A percentile compares a stretch with the other conserved stretches of the same genome.
Evolutionary conservation across 2,888 invertebrate genomes (phyloP).

Genomic region (Drosophila mettleri): DNA sequence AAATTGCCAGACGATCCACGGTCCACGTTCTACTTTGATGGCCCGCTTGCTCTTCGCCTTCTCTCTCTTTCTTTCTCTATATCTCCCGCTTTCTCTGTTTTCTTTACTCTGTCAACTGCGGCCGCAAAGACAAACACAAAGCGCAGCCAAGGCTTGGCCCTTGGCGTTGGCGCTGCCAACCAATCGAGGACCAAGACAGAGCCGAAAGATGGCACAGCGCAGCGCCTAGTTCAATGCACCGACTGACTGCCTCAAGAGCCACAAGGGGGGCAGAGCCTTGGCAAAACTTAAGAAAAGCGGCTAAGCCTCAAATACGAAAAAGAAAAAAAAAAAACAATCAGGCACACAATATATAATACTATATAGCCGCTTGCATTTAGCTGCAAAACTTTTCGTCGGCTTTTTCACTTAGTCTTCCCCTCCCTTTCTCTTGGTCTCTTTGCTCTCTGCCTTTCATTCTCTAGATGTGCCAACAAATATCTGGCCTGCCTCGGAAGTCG

Average conservation of each 20-base stretch:
- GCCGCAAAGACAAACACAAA: constrained; percentile 55
- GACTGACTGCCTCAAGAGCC: constrained; percentile 9
- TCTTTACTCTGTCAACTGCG: constrained; percentile 9
- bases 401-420: constrained; percentile 54
- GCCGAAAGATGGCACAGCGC: constrained; percentile 9
- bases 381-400: constrained; percentile 62
- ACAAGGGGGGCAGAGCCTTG: constrained; percentile 11
- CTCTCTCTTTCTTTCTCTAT: too few species aligned
- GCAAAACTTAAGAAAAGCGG: constrained; percentile 71
- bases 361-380: constrained; percentile 61
- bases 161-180: constrained; percentile 65
- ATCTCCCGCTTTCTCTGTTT: too few species aligned
- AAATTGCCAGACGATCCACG: constrained; percentile 48
- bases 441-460: not conserved
- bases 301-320: constrained; percentile 44
- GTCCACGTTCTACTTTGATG: constrained; percentile 33
- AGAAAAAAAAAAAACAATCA: constrained; percentile 17
- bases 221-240: constrained; percentile 72
- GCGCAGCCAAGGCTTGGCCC: constrained; percentile 46
- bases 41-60: not conserved
- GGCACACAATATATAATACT: constrained; percentile 40
- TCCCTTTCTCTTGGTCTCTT: not conserved
- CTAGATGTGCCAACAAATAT: constrained; percentile 39
- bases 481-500: constrained; percentile 21
- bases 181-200: constrained; percentile 41